Evolutionary conservation across 2,113 vertebrate species (phyloP).

Genomic region (Chitala chitala): DNA sequence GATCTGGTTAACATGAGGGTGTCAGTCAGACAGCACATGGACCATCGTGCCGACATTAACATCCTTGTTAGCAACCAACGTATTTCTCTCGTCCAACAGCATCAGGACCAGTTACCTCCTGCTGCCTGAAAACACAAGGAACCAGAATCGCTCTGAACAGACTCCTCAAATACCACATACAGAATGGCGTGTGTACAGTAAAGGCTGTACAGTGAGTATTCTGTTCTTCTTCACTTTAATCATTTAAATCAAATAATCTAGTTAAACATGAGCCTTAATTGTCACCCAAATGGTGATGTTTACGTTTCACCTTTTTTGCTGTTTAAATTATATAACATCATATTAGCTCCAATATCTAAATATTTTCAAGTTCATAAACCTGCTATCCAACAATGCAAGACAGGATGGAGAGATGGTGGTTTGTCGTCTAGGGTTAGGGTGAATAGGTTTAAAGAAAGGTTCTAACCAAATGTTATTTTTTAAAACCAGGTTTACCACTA

Average conservation of each 20-base stretch:
- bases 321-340: too few species aligned
- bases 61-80: not conserved
- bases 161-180: conserved; percentile 37
- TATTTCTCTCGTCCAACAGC: not conserved
- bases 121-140: conserved; percentile 28
- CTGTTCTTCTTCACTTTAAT: too few species aligned
- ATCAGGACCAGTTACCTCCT: conserved; percentile 11
- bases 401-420: too few species aligned
- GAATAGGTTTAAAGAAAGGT: not conserved
- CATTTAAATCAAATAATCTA: too few species aligned
- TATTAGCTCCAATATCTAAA: too few species aligned
- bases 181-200: conserved; percentile 32
- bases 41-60: too few species aligned
- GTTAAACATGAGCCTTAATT: not conserved
- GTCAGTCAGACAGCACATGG: too few species aligned
- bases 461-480: not conserved
- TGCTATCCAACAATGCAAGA: too few species aligned
- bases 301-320: too few species aligned
- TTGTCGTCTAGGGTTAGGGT: too few species aligned
- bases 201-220: conserved; percentile 52
- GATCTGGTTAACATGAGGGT: too few species aligned
- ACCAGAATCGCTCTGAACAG: not conserved
- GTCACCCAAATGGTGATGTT: not conserved
- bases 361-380: too few species aligned
- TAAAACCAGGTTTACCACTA: conserved; percentile 47